These are phyloP conservation scores for Apodemia zela DNA, from an alignment of 2,888 invertebrate species.

Conservation along the genomic window DNA sequence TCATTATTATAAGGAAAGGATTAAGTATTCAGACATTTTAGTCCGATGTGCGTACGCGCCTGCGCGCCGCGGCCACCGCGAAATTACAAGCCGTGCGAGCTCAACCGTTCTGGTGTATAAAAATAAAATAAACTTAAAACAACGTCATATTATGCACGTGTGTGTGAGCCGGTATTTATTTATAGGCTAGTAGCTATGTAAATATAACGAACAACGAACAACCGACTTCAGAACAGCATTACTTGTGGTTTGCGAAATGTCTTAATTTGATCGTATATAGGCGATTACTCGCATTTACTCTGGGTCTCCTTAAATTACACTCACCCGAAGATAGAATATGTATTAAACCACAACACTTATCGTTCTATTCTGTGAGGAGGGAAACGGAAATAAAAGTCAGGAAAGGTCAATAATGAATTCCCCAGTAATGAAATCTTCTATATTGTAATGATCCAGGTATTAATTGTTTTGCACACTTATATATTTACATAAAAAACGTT, in stretches of 20 bases:
- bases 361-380: not conserved
- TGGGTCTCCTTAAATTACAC: not conserved
- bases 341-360: not conserved
- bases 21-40: slow-evolving; percentile 67
- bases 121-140: slow-evolving; percentile 80
- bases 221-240: slow-evolving; percentile 56
- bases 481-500: too few relatives aligned
- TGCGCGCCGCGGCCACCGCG: slow-evolving; percentile 76
- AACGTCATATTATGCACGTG: slow-evolving; percentile 76
- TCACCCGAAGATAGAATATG: not conserved
- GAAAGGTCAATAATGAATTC: not conserved
- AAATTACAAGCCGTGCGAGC: slow-evolving; percentile 74
- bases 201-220: slow-evolving; percentile 56
- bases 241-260: slow-evolving; percentile 75
- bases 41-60: slow-evolving; percentile 72
- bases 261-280: slow-evolving; percentile 56
- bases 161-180: slow-evolving; percentile 78
- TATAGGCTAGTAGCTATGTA: slow-evolving; percentile 79
- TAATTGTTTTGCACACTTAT: too few relatives aligned
- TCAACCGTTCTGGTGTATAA: slow-evolving; percentile 68
- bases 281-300: not conserved
- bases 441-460: too few relatives aligned
- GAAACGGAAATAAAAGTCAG: slow-evolving; percentile 3
- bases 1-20: slow-evolving; percentile 22
- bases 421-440: not conserved